Evolutionary conservation across 2,888 invertebrate genomes (phyloP).

Genomic region (Kuschelorhynchus macadamiae): DNA sequence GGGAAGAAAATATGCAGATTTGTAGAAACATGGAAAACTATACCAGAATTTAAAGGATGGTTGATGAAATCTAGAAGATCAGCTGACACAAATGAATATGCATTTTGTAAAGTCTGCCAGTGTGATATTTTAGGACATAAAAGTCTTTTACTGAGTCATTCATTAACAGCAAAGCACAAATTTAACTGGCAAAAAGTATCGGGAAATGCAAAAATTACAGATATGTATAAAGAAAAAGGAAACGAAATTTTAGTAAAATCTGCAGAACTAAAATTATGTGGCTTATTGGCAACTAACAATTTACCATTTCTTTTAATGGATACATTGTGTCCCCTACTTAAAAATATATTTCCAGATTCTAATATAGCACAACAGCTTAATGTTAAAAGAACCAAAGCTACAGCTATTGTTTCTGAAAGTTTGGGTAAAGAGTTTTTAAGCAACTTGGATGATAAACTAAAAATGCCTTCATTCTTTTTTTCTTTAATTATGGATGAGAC

Average conservation of each 20-base stretch:
- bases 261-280: constrained; percentile 36
- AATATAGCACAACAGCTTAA: constrained; percentile 35
- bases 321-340: constrained; percentile 11
- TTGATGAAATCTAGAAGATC: too few relatives aligned
- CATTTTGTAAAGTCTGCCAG: too few relatives aligned
- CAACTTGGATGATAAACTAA: background rate
- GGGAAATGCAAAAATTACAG: too few relatives aligned
- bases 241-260: constrained; percentile 10
- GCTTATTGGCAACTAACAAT: constrained; percentile 35
- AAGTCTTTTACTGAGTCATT: too few relatives aligned
- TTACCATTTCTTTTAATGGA: constrained; percentile 15
- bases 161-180: background rate
- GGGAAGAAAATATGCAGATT: too few relatives aligned
- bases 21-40: too few relatives aligned
- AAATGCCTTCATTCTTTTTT: constrained; percentile 24
- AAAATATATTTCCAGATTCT: constrained; percentile 29
- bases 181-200: background rate
- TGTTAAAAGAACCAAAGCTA: constrained; percentile 33
- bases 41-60: too few relatives aligned
- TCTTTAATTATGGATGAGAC: constrained; percentile 44
- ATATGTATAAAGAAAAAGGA: too few relatives aligned
- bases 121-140: too few relatives aligned
- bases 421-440: constrained; percentile 5
- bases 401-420: constrained; percentile 9
- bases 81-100: too few relatives aligned